phyloP scores from a whole-genome alignment of 2,797 vertebrate genomes.

The Oreochromis grahami region DNA sequence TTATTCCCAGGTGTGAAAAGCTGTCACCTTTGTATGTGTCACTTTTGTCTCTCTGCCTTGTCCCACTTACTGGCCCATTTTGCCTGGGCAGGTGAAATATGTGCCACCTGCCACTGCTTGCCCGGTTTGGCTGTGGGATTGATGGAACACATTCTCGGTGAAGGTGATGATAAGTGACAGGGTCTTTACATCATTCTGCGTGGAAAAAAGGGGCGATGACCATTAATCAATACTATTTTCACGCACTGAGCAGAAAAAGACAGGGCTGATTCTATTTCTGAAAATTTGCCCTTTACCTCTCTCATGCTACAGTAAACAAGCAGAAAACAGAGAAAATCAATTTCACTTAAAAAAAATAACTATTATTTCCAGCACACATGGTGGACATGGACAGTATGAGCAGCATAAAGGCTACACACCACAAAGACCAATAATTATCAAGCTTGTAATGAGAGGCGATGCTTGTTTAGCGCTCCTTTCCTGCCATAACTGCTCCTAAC shows the following conservation, averaged over 20 bases:
- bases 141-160: constrained; percentile 76
- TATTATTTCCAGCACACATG: neutral
- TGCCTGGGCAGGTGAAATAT: constrained; percentile 89
- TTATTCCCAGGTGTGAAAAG: constrained; percentile 98
- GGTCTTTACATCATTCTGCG: constrained; percentile 73
- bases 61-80: constrained; percentile 84
- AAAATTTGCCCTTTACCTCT: constrained; percentile 44
- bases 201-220: constrained; percentile 60
- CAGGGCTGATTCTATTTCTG: constrained; percentile 53
- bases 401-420: neutral
- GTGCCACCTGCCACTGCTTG: constrained; percentile 84
- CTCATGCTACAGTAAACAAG: constrained; percentile 51
- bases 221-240: constrained; percentile 73
- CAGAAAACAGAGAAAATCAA: constrained; percentile 28
- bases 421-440: neutral
- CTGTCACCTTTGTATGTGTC: constrained; percentile 91
- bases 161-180: constrained; percentile 79
- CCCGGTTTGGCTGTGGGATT: constrained; percentile 81
- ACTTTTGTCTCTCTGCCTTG: constrained; percentile 77
- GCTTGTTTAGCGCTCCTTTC: constrained; percentile 19
- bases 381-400: neutral
- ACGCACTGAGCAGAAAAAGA: constrained; percentile 37
- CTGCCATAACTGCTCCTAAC: constrained; percentile 39
- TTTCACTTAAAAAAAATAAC: neutral
- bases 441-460: neutral